Base-by-base conservation (phyloP, 2,113 vertebrate species). In the Lampris megalopsis region DNA sequence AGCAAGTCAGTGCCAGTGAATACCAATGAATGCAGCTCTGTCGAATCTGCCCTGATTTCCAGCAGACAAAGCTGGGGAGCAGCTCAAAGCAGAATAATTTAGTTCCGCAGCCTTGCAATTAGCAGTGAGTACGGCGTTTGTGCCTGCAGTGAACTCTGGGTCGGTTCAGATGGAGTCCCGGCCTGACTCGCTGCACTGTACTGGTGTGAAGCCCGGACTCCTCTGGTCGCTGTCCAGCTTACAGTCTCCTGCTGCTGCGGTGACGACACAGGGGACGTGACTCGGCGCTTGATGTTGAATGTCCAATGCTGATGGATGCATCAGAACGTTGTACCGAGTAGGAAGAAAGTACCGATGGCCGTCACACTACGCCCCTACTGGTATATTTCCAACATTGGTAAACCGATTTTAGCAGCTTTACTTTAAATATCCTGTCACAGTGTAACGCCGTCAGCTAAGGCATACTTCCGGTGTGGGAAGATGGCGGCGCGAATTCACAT, bases 71-170 rank as follows among this genome's bases (percentile, higher is more conserved):
- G 59, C 64, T 47, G 76, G 53, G 37, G 52, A 52, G 40, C 3
- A 0, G 40, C 69, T 63, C 57, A 9, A 11, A 57, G 53, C 63
- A 50, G 67, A 71, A 74, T 60, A 47, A 68, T 6, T 80, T 61
- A 49, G 63, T 42, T 68, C 75, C 43, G 52, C 57, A 71, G 56
- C 67, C 24, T 81, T 3, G 5, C 50, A 73, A 71, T 77, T 67
- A 77, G 66, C 41, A 38, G 24, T 24, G 24, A 71, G 66, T 69
- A 47, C 54, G 62, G 49, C 1, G 11, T 9, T 62, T 42, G 24
- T 24, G 60, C 5, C 40, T 71, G 62, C 64, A 0, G 5, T 52
- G 64, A 73, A 73, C 63, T 59, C 48, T 50, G 59, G 37, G 36
- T 63, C 6, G 43, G 64, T 73, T 82, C 60, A 53, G 13, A 59